phyloP scores from a whole-genome alignment of 2,797 vertebrate genomes.

The Helicolenus hilgendorfi region DNA sequence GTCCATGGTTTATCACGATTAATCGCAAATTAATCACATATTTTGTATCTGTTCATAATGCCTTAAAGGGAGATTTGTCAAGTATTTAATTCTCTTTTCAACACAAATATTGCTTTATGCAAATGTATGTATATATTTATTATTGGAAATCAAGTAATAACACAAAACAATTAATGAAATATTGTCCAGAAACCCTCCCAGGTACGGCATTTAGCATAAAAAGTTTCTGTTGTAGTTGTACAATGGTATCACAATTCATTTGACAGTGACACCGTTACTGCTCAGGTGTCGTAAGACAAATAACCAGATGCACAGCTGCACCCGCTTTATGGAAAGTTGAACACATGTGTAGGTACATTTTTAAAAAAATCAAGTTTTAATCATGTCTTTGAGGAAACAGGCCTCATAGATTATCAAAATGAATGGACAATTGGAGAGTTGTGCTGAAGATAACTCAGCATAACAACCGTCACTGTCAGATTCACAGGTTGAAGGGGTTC shows the following conservation, averaged over 20 bases:
- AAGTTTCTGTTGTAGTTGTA: constrained; percentile 4
- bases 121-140: too few relatives aligned
- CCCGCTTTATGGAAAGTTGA: neutral
- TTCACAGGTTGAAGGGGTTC: neutral
- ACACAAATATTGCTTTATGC: too few relatives aligned
- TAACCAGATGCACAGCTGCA: neutral
- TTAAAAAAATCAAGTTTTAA: neutral
- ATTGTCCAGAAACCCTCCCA: too few relatives aligned
- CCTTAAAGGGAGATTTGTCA: too few relatives aligned
- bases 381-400: neutral
- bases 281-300: neutral
- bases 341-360: neutral
- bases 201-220: too few relatives aligned
- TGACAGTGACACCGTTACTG: neutral
- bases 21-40: too few relatives aligned
- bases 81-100: too few relatives aligned
- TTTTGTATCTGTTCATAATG: too few relatives aligned
- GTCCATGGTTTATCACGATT: too few relatives aligned
- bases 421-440: neutral
- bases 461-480: neutral
- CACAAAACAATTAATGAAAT: too few relatives aligned
- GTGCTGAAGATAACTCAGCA: neutral
- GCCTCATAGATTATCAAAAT: neutral
- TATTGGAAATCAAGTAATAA: too few relatives aligned
- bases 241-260: neutral